These are phyloP conservation scores for Ianthella basta DNA, from an alignment of 37 sponge, comb jelly and placozoan genomes.

Conservation along the genomic window DNA sequence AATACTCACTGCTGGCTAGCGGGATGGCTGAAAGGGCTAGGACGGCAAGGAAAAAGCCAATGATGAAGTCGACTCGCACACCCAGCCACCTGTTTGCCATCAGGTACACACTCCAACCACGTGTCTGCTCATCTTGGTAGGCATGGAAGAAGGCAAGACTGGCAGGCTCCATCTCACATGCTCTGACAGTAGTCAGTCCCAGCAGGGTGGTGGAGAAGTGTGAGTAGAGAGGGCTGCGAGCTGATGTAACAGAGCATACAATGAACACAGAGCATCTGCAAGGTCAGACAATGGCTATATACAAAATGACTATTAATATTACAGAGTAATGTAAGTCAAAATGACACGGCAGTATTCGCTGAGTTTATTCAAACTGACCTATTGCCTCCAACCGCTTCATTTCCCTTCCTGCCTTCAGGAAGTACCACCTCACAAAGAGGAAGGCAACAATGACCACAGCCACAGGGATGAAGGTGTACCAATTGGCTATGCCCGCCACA, in stretches of 20 bases:
- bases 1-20: background rate
- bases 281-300: no score
- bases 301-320: no score
- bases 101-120: conserved; percentile 10
- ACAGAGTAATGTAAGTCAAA: no score
- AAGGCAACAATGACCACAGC: conserved; percentile 38
- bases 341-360: no score
- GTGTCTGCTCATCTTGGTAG: conserved; percentile 36
- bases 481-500: conserved; percentile 50
- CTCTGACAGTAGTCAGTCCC: conserved; percentile 44
- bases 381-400: conserved; percentile 80
- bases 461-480: conserved; percentile 52
- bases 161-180: conserved; percentile 19
- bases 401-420: conserved; percentile 63
- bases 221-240: conserved; percentile 41
- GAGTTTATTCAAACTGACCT: conserved; percentile 41
- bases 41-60: background rate
- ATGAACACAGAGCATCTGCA: background rate
- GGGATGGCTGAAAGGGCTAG: conserved; percentile 10
- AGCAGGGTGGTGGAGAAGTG: conserved; percentile 37
- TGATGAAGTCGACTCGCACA: conserved; percentile 29
- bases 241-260: background rate
- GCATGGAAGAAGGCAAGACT: conserved; percentile 14
- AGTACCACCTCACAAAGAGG: conserved; percentile 62
- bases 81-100: conserved; percentile 21